Evolutionary conservation across 1,140 invertebrate genomes (phyloP), one percentile per base, ranked within the genome.

Genomic region (Brevipalpus yothersi): DNA sequence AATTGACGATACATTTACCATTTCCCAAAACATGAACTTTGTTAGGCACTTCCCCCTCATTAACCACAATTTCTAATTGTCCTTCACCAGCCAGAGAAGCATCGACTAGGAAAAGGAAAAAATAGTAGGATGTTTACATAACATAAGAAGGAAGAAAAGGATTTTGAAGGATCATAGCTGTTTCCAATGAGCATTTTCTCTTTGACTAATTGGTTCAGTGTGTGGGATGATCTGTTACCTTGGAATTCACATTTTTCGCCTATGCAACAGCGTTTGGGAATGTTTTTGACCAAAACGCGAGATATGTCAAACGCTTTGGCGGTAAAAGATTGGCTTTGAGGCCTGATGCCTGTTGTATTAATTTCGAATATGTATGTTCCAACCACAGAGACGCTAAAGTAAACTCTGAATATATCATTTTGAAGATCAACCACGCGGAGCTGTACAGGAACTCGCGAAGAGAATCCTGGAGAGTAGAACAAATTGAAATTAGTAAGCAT

Each of bases 11-110:
- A 69, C 90, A 95, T 59, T 87, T 78, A 42, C 90, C 90, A 61
- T 88, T 88, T 53, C 89, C 89, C 8, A 95, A 84, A 15, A 90
- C 86, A 72, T 89, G 86, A 19, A 96, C 91, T 72, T 95, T 88
- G 76, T 96, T 96, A 45, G 91, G 91, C 41, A 95, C 87, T 77
- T 93, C 88, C 62, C 91, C 91, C 73, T 95, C 88, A 70, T 96
- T 92, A 0, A 96, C 88, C 0, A 93, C 88, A 3, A 96, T 74
- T 68, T 95, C 91, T 1, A 96, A 74, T 1, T 90, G 94, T 12
- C 92, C 92, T 71, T 94, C 89, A 0, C 91, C 92, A 31, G 91
- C 91, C 66, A 88, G 83, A 0, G 87, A 88, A 0, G 91, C 90
- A 74, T 97, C 90, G 45, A 96, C 90, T 72, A 74, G 60, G 61